phyloP scores from a whole-genome alignment of 1,140 invertebrate genomes.

The Temnothorax nylanderi region DNA sequence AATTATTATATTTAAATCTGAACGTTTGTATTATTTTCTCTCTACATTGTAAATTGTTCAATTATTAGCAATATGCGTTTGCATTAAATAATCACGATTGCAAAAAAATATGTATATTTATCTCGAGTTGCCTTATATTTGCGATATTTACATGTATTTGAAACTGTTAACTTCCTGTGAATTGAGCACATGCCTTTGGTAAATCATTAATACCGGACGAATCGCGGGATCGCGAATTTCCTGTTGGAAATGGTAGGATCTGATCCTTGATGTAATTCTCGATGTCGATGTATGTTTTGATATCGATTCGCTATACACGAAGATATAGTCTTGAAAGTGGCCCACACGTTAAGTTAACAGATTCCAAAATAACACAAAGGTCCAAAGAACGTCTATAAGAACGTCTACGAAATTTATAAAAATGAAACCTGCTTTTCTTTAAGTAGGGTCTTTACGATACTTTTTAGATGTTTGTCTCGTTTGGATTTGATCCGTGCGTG shows the following conservation, averaged over 20 bases:
- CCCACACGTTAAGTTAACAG: not conserved
- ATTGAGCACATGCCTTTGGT: conserved; percentile 33
- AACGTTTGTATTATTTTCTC: not conserved
- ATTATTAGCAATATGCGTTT: not conserved
- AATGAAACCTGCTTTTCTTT: not conserved
- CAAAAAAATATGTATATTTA: not conserved
- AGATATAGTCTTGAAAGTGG: not conserved
- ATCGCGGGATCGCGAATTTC: not conserved
- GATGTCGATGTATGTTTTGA: conserved; percentile 7
- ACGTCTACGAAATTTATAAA: not conserved
- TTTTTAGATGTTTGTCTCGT: conserved; percentile 1
- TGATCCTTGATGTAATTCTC: conserved; percentile 15
- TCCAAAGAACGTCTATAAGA: not conserved
- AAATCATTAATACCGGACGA: not conserved
- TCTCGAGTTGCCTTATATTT: not conserved
- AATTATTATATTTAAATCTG: not conserved
- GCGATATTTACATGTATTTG: not conserved
- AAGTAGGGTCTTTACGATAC: not conserved
- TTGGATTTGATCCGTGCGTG: not conserved
- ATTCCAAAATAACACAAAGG: not conserved
- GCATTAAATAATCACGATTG: not conserved
- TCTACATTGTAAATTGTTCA: not conserved
- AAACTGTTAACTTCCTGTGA: not conserved
- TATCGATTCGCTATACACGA: not conserved
- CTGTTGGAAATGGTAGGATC: conserved; percentile 9